A percentile compares a stretch with the other conserved stretches of the same genome.
These are phyloP conservation scores for Dascillus cervinus DNA, from an alignment of 2,888 invertebrate genomes.

Conservation along the genomic window DNA sequence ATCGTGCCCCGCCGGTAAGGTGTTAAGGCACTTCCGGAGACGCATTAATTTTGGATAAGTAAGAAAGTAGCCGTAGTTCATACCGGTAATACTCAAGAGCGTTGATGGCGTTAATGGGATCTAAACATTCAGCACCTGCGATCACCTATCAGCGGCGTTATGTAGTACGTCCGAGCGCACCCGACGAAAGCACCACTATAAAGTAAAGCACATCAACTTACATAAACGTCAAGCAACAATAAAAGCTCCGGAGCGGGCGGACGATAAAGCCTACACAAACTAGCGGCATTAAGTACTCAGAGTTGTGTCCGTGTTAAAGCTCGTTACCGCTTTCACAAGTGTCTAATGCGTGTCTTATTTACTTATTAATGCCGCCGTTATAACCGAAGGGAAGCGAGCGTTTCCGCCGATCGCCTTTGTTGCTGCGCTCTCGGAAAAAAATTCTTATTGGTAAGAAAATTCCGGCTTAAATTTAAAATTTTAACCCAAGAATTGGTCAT, in stretches of 20 bases:
- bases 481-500: too few species aligned
- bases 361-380: slow-evolving; percentile 22
- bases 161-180: slow-evolving; percentile 31
- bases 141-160: slow-evolving; percentile 37
- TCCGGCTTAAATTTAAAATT: too few species aligned
- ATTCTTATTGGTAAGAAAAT: too few species aligned
- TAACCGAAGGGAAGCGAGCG: too few species aligned
- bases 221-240: slow-evolving; percentile 36
- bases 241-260: slow-evolving; percentile 27
- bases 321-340: slow-evolving; percentile 19
- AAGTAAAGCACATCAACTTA: slow-evolving; percentile 39
- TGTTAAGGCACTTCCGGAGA: too few species aligned
- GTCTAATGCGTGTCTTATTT: slow-evolving; percentile 20
- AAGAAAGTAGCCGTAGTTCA: slow-evolving; percentile 19
- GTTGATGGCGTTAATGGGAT: slow-evolving; percentile 39
- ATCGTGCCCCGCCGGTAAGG: too few species aligned
- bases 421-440: too few species aligned
- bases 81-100: slow-evolving; percentile 18
- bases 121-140: slow-evolving; percentile 38
- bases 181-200: slow-evolving; percentile 36
- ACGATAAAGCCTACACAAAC: slow-evolving; percentile 27
- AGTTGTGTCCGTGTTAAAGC: slow-evolving; percentile 22
- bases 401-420: too few species aligned
- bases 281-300: slow-evolving; percentile 25
- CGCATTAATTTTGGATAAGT: too few species aligned